Evolutionary conservation across 2,888 invertebrate genomes (phyloP), one percentile per base, ranked within the genome.

Genomic region (Cheilosia vernalis): DNA sequence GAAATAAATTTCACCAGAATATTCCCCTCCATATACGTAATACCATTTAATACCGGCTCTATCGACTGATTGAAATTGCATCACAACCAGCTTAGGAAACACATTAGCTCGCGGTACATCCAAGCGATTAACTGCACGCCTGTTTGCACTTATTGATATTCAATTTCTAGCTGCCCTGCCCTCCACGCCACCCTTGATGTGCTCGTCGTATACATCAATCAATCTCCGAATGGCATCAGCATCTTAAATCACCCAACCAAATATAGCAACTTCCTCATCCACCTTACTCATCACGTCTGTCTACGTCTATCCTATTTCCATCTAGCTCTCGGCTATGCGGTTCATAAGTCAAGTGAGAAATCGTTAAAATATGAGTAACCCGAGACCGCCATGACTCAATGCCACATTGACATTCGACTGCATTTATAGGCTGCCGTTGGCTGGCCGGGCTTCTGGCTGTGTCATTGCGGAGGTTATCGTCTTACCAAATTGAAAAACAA

Each of bases 231-330:
- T 64, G 70, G 49, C 56, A 63, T 51, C 64, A 37, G 49, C 42
- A 60, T 58, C 51, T 84, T 73, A 64, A 74, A 51, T 80, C 84
- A 84, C 42, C 42, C 58, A 51, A 76, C 74, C 69, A 66, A 79
- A 84, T 70, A 84, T 84, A 84, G 84, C 21, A 63, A 58, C 83
- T 84, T 79, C 83, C 83, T 84, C 83, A 74, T 83, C 44, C 44
- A 53, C 24, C 55, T 55, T 19, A 63, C 47, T 66, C 76, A 76
- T 67, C 58, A 33, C 15, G 15, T 17, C 19, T 21, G 19, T 44
- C 30, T 24, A 17, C 21, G 19, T 44, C 30, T 24, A 10, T 49
- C 17, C 70, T 37, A 66, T 56, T 49, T 51, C 49, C 30, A 49
- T n/a, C 37, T 24, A 33, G n/a, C 76, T 66, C 47, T 30, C 56